phyloP scores from a whole-genome alignment of 2,888 invertebrate species.

The Rapana venosa region DNA sequence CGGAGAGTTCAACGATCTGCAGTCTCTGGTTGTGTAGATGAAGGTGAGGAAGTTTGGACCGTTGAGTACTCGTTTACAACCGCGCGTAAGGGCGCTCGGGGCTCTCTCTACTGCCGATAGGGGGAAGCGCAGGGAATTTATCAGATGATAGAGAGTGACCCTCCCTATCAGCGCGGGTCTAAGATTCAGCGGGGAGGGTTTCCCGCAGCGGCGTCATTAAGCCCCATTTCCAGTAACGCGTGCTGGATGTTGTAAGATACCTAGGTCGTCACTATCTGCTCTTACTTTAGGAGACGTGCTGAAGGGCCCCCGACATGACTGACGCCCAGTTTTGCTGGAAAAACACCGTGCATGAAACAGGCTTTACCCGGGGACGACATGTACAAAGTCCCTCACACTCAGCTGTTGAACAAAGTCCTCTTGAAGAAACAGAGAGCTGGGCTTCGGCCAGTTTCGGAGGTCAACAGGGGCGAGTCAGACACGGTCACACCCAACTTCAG shows the following conservation, averaged over 20 bases:
- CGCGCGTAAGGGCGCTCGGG: no score
- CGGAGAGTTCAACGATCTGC: neutral
- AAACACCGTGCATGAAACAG: neutral
- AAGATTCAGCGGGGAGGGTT: neutral
- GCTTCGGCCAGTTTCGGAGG: slow-evolving; percentile 10
- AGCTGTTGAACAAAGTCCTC: slow-evolving; percentile 54
- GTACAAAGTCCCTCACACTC: slow-evolving; percentile 55
- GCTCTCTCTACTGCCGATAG: no score
- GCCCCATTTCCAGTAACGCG: neutral
- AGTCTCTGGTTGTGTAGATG: no score
- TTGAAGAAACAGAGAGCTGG: slow-evolving; percentile 49
- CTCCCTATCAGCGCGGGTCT: neutral
- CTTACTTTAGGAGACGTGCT: neutral
- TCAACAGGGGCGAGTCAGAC: neutral
- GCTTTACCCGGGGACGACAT: slow-evolving; percentile 54
- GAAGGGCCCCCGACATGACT: neutral
- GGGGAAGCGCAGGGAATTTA: neutral
- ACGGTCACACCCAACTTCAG: neutral
- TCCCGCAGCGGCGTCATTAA: neutral
- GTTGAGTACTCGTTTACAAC: no score
- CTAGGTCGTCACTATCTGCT: neutral
- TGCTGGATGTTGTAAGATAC: neutral
- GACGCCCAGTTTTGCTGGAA: neutral
- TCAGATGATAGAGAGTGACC: neutral
- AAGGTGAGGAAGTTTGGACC: no score